Evolutionary conservation across 1,140 invertebrate species (phyloP).

Genomic region (Macrocentrus cingulum): DNA sequence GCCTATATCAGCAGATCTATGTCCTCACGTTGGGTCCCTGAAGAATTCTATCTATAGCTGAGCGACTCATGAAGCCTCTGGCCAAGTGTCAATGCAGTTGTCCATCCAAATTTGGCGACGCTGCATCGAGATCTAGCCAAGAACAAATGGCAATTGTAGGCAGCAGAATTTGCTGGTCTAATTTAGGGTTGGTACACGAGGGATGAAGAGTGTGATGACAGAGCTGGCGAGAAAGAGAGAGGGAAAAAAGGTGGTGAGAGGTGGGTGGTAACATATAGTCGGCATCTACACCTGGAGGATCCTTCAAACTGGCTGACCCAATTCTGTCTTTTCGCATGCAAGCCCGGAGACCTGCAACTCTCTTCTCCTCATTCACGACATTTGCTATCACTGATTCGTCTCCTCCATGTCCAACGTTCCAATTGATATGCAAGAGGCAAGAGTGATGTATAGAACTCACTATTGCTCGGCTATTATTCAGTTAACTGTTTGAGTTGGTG

Average conservation of each 20-base stretch:
- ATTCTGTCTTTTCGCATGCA: constrained; percentile 34
- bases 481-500: too few species aligned
- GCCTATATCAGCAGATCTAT: background rate
- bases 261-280: background rate
- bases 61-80: background rate
- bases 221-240: background rate
- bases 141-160: background rate
- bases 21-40: background rate
- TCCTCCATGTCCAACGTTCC: too few species aligned
- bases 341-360: constrained; percentile 4
- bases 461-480: too few species aligned
- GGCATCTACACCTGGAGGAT: constrained; percentile 41
- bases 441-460: too few species aligned
- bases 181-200: constrained; percentile 8
- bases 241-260: background rate
- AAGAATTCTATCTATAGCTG: background rate
- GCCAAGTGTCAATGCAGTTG: background rate
- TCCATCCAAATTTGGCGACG: background rate
- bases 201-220: background rate
- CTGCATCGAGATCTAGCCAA: background rate
- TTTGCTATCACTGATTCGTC: constrained; percentile 8
- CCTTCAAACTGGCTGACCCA: constrained; percentile 46
- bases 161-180: constrained; percentile 1
- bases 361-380: background rate
- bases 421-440: too few species aligned